Evolutionary conservation across 2,113 vertebrate species (phyloP), one percentile per base, ranked within the genome.

Genomic region (Bos javanicus): DNA sequence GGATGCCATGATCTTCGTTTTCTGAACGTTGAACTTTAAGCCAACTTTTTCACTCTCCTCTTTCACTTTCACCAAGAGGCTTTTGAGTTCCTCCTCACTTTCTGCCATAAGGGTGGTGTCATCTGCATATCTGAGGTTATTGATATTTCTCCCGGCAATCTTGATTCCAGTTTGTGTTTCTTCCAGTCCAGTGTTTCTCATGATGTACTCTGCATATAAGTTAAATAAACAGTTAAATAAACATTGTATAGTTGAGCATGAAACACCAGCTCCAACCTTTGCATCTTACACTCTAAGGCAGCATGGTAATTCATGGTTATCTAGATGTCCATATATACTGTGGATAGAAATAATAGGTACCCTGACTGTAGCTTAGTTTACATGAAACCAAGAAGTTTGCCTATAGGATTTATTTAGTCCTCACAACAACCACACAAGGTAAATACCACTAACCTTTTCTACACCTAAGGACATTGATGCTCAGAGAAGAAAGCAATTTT

Each of bases 401-500:
- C 50, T 78, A 43, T 13, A 90, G 21, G 25, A 56, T 25, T 59
- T 67, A 76, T 36, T 92, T 85, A 82, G 67, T 91, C 60, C 82
- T 39, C 33, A 80, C 33, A 71, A 82, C 36, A 78, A 91, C n/a
- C 33, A 48, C 17, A 33, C 26, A 46, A 85, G 36, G 26, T 82
- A 71, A 95, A 62, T 50, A 90, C 82, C 54, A 86, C 80, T 80
- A 81, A 96, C 33, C 15, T 6, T 0, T 74, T 89, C 78, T 48
- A 59, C 1, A 57, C 5, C 25, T 81, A 71, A 95, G 26, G 36
- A 87, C 67, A 86, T 1, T 5, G 28, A 93, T 43, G 16, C 4
- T 87, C 87, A 94, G 87, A 91, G 50, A 93, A 89, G 76, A 94
- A 93, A 87, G 54, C 10, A 86, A 46, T 7, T 80, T 95, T 92